Percentiles rank a stretch among this genome's conserved stretches.
Evolutionary conservation across 2,797 vertebrate species (phyloP).

Genomic region (Coregonus ussuriensis): DNA sequence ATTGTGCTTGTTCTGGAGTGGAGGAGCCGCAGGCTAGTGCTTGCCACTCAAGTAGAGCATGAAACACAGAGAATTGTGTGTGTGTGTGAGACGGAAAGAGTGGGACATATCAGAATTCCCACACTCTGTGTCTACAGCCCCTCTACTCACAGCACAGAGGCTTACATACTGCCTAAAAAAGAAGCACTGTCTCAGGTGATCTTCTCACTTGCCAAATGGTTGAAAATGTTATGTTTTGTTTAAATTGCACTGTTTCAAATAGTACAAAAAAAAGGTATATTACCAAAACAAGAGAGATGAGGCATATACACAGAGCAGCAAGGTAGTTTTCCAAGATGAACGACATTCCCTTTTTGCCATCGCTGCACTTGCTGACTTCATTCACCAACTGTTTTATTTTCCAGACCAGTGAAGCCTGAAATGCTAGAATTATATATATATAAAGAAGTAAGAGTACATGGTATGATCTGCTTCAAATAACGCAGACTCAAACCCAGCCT

Average conservation of each 20-base stretch:
- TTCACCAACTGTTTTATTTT: constrained; percentile 53
- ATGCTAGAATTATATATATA: constrained; percentile 45
- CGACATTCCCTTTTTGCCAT: constrained; percentile 81
- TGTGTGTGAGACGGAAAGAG: constrained; percentile 33
- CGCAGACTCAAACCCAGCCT: constrained; percentile 47
- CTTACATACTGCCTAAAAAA: constrained; percentile 89
- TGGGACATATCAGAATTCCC: constrained; percentile 69
- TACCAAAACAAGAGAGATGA: constrained; percentile 58
- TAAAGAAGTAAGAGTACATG: constrained; percentile 14
- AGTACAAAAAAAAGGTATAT: constrained; percentile 59
- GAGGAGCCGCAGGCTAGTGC: constrained; percentile 78
- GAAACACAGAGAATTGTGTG: neutral
- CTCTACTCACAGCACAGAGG: constrained; percentile 84
- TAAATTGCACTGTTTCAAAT: constrained; percentile 86
- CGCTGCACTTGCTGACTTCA: constrained; percentile 66
- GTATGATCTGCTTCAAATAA: constrained; percentile 33
- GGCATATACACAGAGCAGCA: constrained; percentile 53
- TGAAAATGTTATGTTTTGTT: constrained; percentile 42
- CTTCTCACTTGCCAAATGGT: constrained; percentile 91
- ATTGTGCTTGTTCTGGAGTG: constrained; percentile 85
- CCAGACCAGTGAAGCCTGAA: constrained; percentile 77
- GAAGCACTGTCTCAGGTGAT: constrained; percentile 93
- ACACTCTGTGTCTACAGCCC: constrained; percentile 84
- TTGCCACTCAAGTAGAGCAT: constrained; percentile 43
- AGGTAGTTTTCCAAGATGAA: constrained; percentile 75